These are phyloP conservation scores for Sinocyclocheilus rhinocerous DNA, from an alignment of 2,113 vertebrate genomes.

Conservation along the genomic window DNA sequence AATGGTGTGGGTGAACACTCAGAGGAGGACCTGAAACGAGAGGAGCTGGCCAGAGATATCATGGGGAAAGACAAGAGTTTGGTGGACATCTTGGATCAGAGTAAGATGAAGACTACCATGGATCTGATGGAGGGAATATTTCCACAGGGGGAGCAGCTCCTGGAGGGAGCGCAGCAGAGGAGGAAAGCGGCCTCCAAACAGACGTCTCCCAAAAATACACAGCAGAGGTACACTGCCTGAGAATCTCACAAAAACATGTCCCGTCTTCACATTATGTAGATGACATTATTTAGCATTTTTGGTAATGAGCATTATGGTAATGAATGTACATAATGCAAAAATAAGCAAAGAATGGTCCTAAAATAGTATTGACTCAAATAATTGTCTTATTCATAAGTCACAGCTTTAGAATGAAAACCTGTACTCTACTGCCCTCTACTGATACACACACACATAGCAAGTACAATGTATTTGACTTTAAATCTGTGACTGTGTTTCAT, in stretches of 20 bases:
- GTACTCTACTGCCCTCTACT: slow-evolving; percentile 36
- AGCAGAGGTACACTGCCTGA: slow-evolving; percentile 76
- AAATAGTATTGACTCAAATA: too few species aligned
- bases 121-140: slow-evolving; percentile 97
- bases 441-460: not conserved
- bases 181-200: slow-evolving; percentile 81
- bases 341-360: too few species aligned
- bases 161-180: slow-evolving; percentile 85
- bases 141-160: slow-evolving; percentile 83
- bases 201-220: slow-evolving; percentile 73
- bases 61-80: slow-evolving; percentile 89
- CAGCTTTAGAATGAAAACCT: not conserved
- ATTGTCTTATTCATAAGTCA: not conserved
- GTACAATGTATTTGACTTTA: not conserved
- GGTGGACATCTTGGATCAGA: slow-evolving; percentile 88
- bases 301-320: not conserved
- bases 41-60: slow-evolving; percentile 88
- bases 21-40: slow-evolving; percentile 85
- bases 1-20: slow-evolving; percentile 56
- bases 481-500: not conserved
- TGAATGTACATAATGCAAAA: too few species aligned
- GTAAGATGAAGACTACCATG: slow-evolving; percentile 90
- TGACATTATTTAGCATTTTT: not conserved
- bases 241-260: not conserved
- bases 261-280: not conserved